Base-by-base conservation (phyloP, 1,140 invertebrate genomes). In the Listronotus oregonensis region DNA sequence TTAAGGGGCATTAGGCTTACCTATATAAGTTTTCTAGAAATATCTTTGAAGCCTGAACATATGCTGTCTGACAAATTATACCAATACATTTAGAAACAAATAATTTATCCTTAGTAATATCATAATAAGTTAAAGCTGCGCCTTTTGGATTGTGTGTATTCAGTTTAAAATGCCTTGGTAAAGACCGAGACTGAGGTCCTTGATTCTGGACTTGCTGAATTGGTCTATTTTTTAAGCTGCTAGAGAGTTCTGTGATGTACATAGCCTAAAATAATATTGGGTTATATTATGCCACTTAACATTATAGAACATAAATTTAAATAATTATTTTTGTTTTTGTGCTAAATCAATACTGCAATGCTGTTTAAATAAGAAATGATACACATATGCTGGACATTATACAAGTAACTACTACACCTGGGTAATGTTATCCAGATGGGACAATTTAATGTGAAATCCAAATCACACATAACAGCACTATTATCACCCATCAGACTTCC, bases 1-100 rank as follows among this genome's bases (percentile, higher is more conserved):
- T 27, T 27, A 3, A 27, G 5, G 21, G 21, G 21, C 5, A 3
- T 27, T 3, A 27, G 21, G 21, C 42, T 34, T 79, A 93, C 89
- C 89, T 90, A 79, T 94, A 93, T 64, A 96, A 83, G 84, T 92
- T 92, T 73, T 87, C 86, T 71, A 97, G 87, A 82, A 97, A 94
- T 75, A 88, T 86, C 76, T 90, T 86, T 49, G 91, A 88, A 61
- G 93, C 90, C 75, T 89, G 86, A 34, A 98, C 90, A 82, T 94
- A 95, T 34, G 96, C 92, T 67, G 94, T 85, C 78, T 94, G 93
- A 77, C 92, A 93, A 63, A 98, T 90, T 34, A 98, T 85, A 61
- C 90, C 90, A 78, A 99, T 95, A 82, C 91, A 94, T 86, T 98
- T 99, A 68, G 93, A 93, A 71, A 97, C 96, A 83, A 90, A 94